Conservation (phyloP, 2,888 invertebrate genomes). For the Electrophaes corylata region DNA sequence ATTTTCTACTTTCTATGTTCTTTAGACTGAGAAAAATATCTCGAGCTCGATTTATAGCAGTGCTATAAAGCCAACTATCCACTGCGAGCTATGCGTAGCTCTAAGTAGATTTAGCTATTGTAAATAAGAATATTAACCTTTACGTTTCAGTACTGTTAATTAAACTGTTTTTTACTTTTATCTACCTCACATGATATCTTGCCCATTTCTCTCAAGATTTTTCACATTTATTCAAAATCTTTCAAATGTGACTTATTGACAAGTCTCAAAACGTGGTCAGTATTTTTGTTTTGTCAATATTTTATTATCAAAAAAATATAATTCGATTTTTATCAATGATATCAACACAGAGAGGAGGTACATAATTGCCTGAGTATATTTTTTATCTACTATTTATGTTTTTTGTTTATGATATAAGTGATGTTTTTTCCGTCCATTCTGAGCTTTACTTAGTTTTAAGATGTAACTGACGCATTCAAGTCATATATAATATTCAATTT, state of each 20-base stretch:
- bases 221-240: neutral
- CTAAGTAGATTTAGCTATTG: slow-evolving; percentile 22
- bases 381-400: neutral
- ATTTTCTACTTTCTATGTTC: slow-evolving; percentile 15
- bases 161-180: slow-evolving; percentile 44
- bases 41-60: slow-evolving; percentile 5
- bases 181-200: slow-evolving; percentile 66
- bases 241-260: no score
- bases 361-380: neutral
- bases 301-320: no score
- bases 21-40: slow-evolving; percentile 12
- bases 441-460: slow-evolving; percentile 70
- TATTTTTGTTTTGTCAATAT: no score
- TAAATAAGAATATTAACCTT: slow-evolving; percentile 20
- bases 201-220: slow-evolving; percentile 34
- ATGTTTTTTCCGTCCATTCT: slow-evolving; percentile 59
- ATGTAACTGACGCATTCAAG: slow-evolving; percentile 25
- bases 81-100: slow-evolving; percentile 51
- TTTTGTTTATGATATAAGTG: slow-evolving; percentile 6
- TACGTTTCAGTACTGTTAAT: slow-evolving; percentile 33
- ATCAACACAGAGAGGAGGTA: neutral
- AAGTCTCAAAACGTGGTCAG: neutral
- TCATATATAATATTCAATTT: no score
- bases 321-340: neutral
- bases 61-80: slow-evolving; percentile 36